Percentiles rank a stretch among this genome's conserved stretches.
phyloP scores from a whole-genome alignment of 1,140 invertebrate species.

The Microplitis mediator region DNA sequence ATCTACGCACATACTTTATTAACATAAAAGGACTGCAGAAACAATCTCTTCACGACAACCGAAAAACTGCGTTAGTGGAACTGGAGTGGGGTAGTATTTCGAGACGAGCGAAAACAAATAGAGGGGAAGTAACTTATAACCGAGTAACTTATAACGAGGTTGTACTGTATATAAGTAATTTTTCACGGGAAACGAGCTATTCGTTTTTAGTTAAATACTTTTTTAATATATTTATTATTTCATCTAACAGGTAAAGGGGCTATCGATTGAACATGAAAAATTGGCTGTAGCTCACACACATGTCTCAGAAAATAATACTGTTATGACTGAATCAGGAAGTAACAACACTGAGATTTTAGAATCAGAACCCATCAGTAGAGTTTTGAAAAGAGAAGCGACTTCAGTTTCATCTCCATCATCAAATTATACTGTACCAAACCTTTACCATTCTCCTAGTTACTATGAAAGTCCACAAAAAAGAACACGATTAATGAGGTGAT shows the following conservation, averaged over 20 bases:
- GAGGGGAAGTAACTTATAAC: too few species aligned
- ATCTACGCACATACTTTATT: too few species aligned
- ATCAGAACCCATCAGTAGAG: slow-evolving; percentile 34
- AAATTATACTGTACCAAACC: slow-evolving; percentile 47
- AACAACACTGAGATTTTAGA: slow-evolving; percentile 31
- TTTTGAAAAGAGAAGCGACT: slow-evolving; percentile 55
- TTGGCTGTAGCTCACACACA: slow-evolving; percentile 73
- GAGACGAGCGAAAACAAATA: too few species aligned
- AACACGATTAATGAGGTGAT: slow-evolving; percentile 58
- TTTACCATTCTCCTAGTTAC: slow-evolving; percentile 52
- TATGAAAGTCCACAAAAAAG: slow-evolving; percentile 60
- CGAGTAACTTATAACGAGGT: too few species aligned
- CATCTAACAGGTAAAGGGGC: slow-evolving; percentile 71
- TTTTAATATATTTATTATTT: not conserved
- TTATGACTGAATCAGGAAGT: slow-evolving; percentile 40
- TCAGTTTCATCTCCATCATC: slow-evolving; percentile 61
- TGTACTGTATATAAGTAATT: too few species aligned
- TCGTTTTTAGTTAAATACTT: not conserved
- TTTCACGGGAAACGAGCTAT: not conserved
- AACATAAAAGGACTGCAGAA: too few species aligned
- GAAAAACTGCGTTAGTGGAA: too few species aligned
- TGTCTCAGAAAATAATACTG: slow-evolving; percentile 55
- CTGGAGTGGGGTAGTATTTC: too few species aligned
- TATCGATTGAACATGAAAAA: slow-evolving; percentile 79
- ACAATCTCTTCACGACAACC: too few species aligned